Evolutionary conservation across 2,797 vertebrate species (phyloP), one percentile per base, ranked within the genome.

Genomic region (Chrosomus eos): DNA sequence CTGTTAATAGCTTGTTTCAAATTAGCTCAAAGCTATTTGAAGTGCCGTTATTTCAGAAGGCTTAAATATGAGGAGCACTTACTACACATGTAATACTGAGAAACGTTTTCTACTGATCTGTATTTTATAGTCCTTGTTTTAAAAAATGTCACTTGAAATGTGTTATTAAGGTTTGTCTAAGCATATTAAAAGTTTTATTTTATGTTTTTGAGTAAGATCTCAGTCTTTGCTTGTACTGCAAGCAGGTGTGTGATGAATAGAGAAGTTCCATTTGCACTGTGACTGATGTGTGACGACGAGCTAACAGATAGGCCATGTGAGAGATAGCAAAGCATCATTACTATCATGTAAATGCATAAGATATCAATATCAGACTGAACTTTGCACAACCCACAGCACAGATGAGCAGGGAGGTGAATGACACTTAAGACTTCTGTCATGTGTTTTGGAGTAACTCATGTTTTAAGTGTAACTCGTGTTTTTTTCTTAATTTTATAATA

Each of bases 101-200:
- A 58, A 94, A 91, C 87, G n/a, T 86, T 87, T 88, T 87, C 88
- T 85, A 87, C 87, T 91, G 92, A 92, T 93, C 87, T 90, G 89
- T 92, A 4, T 48, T 85, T 85, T 85, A 72, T 53, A 80, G 48
- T 75, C 26, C 58, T 71, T 53, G 38, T 85, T 80, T 43, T n/a
- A 58, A 58, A 58, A 58, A 79, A 64, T 78, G 33, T 70, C 68
- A 60, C 48, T 78, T 80, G 28, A 77, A 81, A 74, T 79, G 78
- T 84, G 48, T 83, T 82, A 80, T 66, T 76, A 51, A 81, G 84
- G 72, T 78, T 83, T 68, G 83, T 72, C 72, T 72, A 60, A 79
- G 58, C 62, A 80, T 36, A 86, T 81, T 83, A 87, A 81, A 86
- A 81, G 68, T 83, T 87, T 85, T 86, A 88, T 89, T 87, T 87